A percentile compares a stretch with the other conserved stretches of the same genome.
Conservation (phyloP, 2,797 vertebrate species). For the Peromyscus nudipes region DNA sequence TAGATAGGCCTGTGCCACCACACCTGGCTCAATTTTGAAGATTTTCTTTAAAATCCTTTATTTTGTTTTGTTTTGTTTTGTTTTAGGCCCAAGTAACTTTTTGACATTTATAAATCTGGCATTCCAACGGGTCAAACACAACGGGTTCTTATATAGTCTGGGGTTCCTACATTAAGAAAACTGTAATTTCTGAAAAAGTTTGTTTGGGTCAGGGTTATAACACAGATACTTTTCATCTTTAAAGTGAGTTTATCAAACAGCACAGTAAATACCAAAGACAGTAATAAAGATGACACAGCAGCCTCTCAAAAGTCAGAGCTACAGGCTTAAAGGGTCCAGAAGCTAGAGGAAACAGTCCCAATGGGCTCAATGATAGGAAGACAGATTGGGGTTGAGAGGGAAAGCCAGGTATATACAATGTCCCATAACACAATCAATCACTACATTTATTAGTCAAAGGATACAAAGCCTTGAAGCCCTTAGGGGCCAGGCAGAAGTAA, state of each 20-base stretch:
- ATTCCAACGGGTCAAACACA: conserved; percentile 49
- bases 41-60: conserved; percentile 37
- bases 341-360: conserved; percentile 40
- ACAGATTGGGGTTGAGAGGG: neutral
- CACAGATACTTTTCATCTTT: conserved; percentile 44
- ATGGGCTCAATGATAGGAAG: conserved; percentile 17
- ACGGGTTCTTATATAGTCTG: conserved; percentile 9
- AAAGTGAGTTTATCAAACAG: conserved; percentile 56
- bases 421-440: conserved; percentile 48
- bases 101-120: conserved; percentile 54
- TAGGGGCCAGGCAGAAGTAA: neutral
- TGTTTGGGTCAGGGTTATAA: conserved; percentile 32
- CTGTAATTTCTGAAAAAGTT: conserved; percentile 65
- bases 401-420: conserved; percentile 57
- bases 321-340: conserved; percentile 52
- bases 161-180: conserved; percentile 59
- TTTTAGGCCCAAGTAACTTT: conserved; percentile 64
- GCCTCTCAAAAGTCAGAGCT: conserved; percentile 58
- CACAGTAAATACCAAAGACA: conserved; percentile 65
- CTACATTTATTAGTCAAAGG: conserved; percentile 39
- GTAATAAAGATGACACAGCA: conserved; percentile 39
- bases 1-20: neutral
- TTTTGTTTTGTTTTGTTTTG: conserved; percentile 50
- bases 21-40: neutral
- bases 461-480: conserved; percentile 56